Percentiles rank a stretch among this genome's conserved stretches.
These are phyloP conservation scores for Trachelipus rathkii DNA, from an alignment of 1,140 invertebrate genomes.

Conservation along the genomic window DNA sequence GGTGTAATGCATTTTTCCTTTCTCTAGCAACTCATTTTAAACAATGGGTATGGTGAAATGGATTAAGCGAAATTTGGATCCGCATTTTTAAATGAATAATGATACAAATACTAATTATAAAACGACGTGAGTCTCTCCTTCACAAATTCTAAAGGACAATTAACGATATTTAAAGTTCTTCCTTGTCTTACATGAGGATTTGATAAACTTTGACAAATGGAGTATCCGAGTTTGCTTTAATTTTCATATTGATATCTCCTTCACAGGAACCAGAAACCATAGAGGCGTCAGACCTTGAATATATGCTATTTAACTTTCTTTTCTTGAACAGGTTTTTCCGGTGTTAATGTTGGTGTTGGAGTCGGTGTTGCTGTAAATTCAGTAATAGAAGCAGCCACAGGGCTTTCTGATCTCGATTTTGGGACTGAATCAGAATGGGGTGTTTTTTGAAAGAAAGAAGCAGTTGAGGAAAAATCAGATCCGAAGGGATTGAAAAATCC, in stretches of 20 bases:
- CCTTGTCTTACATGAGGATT: neutral
- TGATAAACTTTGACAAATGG: neutral
- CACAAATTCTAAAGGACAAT: too few species aligned
- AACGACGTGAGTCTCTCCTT: too few species aligned
- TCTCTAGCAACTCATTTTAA: too few species aligned
- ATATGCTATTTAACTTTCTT: neutral
- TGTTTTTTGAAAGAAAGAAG: constrained; percentile 1
- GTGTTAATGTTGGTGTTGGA: too few species aligned
- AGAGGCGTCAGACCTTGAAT: neutral
- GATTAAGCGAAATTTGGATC: too few species aligned
- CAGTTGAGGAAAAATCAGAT: neutral
- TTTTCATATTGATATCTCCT: neutral
- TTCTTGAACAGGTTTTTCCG: neutral
- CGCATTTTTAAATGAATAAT: too few species aligned
- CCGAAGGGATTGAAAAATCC: neutral
- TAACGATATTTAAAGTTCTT: too few species aligned
- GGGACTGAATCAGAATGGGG: neutral
- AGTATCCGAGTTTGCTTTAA: neutral
- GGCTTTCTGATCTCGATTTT: neutral
- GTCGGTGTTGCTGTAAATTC: neutral
- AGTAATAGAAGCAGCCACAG: neutral
- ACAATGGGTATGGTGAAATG: too few species aligned
- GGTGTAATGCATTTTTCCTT: too few species aligned
- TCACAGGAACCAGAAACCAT: neutral
- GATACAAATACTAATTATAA: too few species aligned